Evolutionary conservation across 2,113 vertebrate genomes (phyloP).

Genomic region (Lonchura striata): DNA sequence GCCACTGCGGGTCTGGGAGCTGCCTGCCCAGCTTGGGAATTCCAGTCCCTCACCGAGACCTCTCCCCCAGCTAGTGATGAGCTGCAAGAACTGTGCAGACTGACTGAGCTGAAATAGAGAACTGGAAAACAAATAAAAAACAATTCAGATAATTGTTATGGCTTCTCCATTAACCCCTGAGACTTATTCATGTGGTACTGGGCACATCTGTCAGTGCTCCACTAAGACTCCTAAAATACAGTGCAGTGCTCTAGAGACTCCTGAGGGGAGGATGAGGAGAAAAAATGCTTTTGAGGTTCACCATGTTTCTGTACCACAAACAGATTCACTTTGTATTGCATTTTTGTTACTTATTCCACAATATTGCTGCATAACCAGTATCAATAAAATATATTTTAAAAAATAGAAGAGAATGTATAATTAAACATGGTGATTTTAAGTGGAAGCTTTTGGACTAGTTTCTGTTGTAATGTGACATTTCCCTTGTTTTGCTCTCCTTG

Average conservation of each 20-base stretch:
- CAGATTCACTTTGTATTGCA: slow-evolving; percentile 64
- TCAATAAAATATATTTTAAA: slow-evolving; percentile 71
- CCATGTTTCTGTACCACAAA: slow-evolving; percentile 60
- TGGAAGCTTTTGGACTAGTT: slow-evolving; percentile 65
- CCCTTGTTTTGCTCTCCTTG: slow-evolving; percentile 64
- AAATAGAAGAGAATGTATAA: slow-evolving; percentile 17
- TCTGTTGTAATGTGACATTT: slow-evolving; percentile 71
- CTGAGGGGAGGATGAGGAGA: slow-evolving; percentile 20
- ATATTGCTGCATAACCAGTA: slow-evolving; percentile 55
- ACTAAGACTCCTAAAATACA: slow-evolving; percentile 59
- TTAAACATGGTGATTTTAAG: slow-evolving; percentile 7
- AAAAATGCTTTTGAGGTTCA: slow-evolving; percentile 60
- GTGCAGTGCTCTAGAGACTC: slow-evolving; percentile 67
- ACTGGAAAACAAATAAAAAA: slow-evolving; percentile 55
- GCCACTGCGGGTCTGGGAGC: slow-evolving; percentile 63
- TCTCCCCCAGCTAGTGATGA: slow-evolving; percentile 68
- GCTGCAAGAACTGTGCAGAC: slow-evolving; percentile 74
- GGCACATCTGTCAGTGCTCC: slow-evolving; percentile 7
- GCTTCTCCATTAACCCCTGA: slow-evolving; percentile 61
- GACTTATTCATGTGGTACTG: slow-evolving; percentile 6
- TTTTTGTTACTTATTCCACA: slow-evolving; percentile 68
- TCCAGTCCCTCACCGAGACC: slow-evolving; percentile 59
- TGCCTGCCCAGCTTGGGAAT: slow-evolving; percentile 65
- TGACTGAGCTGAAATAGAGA: slow-evolving; percentile 67
- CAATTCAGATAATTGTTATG: slow-evolving; percentile 53